Evolutionary conservation across 2,113 vertebrate genomes (phyloP), one percentile per base, ranked within the genome.

Genomic region (Lagopus leucura): DNA sequence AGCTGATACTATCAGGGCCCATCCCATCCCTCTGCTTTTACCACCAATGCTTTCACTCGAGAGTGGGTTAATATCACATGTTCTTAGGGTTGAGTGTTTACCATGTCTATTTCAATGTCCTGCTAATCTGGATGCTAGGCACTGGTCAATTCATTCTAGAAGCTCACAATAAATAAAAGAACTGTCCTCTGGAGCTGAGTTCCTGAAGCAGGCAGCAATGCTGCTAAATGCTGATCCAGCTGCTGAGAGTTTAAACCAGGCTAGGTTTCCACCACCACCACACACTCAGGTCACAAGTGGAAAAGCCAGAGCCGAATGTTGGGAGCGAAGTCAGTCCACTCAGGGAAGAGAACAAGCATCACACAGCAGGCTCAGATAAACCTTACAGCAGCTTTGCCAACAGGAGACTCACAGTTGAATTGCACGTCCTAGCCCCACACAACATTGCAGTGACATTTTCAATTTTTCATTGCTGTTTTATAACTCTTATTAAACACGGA

Each of bases 391-490:
- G n/a, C 40, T 86, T 80, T 1, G 0, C 65, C 67, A 70, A 52
- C 17, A 58, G 65, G 32, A 85, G 11, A 50, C 55, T 48, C 32
- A 43, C 36, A 76, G 36, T 22, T 88, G 48, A 47, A 61, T 18
- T 70, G 65, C 47, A 90, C 86, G 80, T 67, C 69, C 73, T 70
- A 81, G 65, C 81, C 76, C 69, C 0, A 2, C 15, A 36, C 22
- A 34, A 42, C 0, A 0, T 15, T 54, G 27, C 57, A 86, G 81
- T 63, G 81, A 58, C 42, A 80, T 58, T 83, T 89, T 58, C 54
- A 48, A 57, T 36, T 45, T 74, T 88, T 81, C 48, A 92, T 87
- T 92, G n/a, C 34, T 38, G 13, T 67, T 89, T 95, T 47, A 38
- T 85, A 82, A 81, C 28, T 25, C 42, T 48, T 89, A 75, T 91